Evolutionary conservation across 2,888 invertebrate species (phyloP).

Genomic region (Galerucella pusilla): DNA sequence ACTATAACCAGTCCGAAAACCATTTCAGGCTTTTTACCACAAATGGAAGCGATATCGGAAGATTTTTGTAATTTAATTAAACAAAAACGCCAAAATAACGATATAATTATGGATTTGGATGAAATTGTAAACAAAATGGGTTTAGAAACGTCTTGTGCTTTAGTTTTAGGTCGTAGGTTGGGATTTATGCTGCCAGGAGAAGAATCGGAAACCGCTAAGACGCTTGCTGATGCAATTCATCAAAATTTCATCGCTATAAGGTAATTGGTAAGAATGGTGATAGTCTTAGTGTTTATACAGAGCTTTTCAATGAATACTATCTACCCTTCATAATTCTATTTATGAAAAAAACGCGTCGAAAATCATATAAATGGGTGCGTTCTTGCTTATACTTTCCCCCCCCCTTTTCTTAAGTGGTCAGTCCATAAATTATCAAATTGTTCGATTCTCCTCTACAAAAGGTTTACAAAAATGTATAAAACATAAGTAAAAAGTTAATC

Average conservation of each 20-base stretch:
- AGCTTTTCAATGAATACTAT: no score
- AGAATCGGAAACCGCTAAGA: slow-evolving; percentile 68
- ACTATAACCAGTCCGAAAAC: slow-evolving; percentile 82
- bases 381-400: no score
- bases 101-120: slow-evolving; percentile 73
- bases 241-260: slow-evolving; percentile 75
- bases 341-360: no score
- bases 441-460: no score
- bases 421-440: neutral
- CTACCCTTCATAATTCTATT: no score
- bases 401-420: no score
- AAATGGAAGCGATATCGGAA: slow-evolving; percentile 79
- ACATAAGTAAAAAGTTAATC: no score
- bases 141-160: slow-evolving; percentile 82
- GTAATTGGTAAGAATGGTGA: neutral
- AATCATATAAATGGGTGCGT: no score
- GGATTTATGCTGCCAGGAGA: slow-evolving; percentile 71
- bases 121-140: slow-evolving; percentile 82
- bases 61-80: slow-evolving; percentile 79
- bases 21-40: slow-evolving; percentile 79
- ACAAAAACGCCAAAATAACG: slow-evolving; percentile 66
- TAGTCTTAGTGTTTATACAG: no score
- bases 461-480: no score
- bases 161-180: slow-evolving; percentile 82
- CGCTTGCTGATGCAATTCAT: slow-evolving; percentile 79